Base-by-base conservation (phyloP, 2,113 vertebrate species). In the Apodemus speciosus region DNA sequence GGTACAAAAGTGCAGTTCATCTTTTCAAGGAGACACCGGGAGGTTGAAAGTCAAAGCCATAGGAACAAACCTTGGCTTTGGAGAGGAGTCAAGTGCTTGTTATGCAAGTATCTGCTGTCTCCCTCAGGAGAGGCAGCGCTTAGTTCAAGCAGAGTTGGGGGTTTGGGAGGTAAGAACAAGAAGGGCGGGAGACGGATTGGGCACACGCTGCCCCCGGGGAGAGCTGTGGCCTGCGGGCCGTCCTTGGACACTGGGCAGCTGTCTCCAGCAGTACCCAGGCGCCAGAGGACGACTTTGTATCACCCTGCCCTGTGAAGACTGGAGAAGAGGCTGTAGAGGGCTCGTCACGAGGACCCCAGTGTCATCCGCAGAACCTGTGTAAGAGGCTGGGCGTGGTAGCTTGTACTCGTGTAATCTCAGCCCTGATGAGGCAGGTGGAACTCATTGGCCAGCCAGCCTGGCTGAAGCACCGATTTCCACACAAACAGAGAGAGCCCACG, bases 21-120 rank as follows among this genome's bases (percentile, higher is more conserved):
- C 96, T 97, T 97, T 97, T 96, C 96, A 97, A 97, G 97, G 98
- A 97, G 93, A 98, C 92, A 11, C 95, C 69, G 91, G 85, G 95
- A 97, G 98, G 98, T 96, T 97, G 95, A 97, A 97, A 97, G 97
- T 98, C 96, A 98, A 95, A 97, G 88, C 95, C 94, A 94, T 93
- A 91, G 93, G 97, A 97, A 97, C 88, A 96, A 95, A 96, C 92
- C 85, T 96, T 96, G 97, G 90, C 94, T 97, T 97, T 97, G 96
- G 97, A 96, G 92, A 87, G 18, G 80, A 98, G 93, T 97, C 95
- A 96, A 96, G 62, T 92, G 88, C 95, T 97, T 95, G 64, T 96
- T 97, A 88, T 89, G 94, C 95, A 97, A 97, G 95, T 95, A 91
- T 91, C 92, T n/a, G 90, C 89, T 93, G 94, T 95, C 40, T 85